Evolutionary conservation across 2,888 invertebrate genomes (phyloP).

Genomic region (Caenorhabditis sp.): DNA sequence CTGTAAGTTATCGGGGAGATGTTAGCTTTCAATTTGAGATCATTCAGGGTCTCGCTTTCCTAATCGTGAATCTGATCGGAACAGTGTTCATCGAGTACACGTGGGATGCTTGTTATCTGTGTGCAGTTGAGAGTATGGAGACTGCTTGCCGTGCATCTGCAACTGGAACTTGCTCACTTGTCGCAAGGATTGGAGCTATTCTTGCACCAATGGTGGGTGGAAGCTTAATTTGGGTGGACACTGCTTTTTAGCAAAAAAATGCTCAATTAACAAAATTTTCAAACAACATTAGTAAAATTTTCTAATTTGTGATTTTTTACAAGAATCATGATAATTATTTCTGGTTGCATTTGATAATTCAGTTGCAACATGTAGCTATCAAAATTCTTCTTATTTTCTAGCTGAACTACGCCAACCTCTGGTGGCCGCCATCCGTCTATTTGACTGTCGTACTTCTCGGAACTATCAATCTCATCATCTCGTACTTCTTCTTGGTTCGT

Average conservation of each 20-base stretch:
- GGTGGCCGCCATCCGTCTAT: constrained; percentile 80
- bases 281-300: no score
- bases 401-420: constrained; percentile 77
- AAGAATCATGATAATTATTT: no score
- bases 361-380: no score
- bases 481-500: constrained; percentile 72
- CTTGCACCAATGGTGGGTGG: constrained; percentile 76
- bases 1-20: constrained; percentile 52
- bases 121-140: constrained; percentile 81
- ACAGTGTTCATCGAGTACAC: constrained; percentile 83
- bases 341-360: no score
- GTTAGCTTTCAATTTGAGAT: background rate
- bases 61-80: constrained; percentile 80
- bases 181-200: constrained; percentile 81
- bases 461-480: constrained; percentile 75
- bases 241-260: no score
- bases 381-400: constrained; percentile 58
- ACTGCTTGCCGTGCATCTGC: constrained; percentile 78
- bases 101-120: constrained; percentile 83
- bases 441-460: constrained; percentile 79
- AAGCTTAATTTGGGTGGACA: no score
- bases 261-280: no score
- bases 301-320: no score
- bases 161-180: constrained; percentile 79
- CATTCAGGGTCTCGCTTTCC: constrained; percentile 76